Conservation (phyloP, 2,113 vertebrate species). For the Ochotona princeps region DNA sequence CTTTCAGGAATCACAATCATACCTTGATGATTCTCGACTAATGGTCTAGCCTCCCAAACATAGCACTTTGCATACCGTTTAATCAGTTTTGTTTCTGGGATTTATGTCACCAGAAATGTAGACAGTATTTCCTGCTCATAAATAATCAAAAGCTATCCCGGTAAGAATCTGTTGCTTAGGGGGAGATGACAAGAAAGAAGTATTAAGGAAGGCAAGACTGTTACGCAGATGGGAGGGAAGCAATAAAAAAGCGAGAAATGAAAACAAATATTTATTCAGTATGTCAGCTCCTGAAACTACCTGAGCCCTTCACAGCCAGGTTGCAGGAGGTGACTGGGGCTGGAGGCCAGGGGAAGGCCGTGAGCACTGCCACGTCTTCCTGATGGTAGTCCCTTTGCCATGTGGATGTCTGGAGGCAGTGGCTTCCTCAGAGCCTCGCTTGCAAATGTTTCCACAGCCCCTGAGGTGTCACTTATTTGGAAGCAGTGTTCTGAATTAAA, state of each 20-base stretch:
- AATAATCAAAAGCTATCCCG: constrained; percentile 53
- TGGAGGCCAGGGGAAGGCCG: background rate
- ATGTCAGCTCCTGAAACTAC: constrained; percentile 80
- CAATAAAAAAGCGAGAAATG: constrained; percentile 56
- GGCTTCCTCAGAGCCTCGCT: background rate
- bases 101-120: constrained; percentile 39
- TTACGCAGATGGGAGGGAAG: background rate
- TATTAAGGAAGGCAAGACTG: constrained; percentile 58
- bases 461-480: background rate
- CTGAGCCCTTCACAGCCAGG: constrained; percentile 67
- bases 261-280: constrained; percentile 78
- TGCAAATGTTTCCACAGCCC: background rate
- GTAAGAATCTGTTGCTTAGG: background rate
- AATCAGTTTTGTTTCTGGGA: constrained; percentile 42
- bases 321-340: constrained; percentile 51
- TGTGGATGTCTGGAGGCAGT: fast-evolving
- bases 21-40: constrained; percentile 19
- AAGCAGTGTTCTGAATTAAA: constrained; percentile 10
- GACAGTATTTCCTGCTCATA: background rate
- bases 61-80: constrained; percentile 16
- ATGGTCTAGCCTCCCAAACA: background rate
- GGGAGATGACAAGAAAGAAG: constrained; percentile 33
- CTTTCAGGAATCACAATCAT: background rate
- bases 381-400: background rate
- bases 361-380: fast-evolving